Conservation (phyloP, 2,888 invertebrate genomes). For the Tachina lurida region DNA sequence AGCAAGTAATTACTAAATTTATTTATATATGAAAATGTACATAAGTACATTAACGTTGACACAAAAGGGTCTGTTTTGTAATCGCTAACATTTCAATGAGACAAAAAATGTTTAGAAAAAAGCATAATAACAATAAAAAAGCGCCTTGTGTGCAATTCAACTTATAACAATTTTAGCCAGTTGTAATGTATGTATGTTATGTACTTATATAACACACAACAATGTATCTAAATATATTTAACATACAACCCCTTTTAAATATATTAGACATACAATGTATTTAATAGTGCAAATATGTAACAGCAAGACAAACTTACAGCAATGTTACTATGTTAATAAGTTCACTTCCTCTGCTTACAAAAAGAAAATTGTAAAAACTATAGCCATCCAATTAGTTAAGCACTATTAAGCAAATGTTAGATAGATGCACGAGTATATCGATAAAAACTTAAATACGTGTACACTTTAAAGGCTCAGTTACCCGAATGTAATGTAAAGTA, state of each 20-base stretch:
- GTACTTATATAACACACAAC: conserved; percentile 13
- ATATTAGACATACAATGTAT: background rate
- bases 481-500: no score
- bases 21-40: background rate
- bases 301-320: conserved; percentile 9
- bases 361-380: conserved; percentile 3
- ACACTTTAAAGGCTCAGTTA: no score
- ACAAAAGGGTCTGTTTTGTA: background rate
- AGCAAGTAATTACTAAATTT: background rate
- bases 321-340: conserved; percentile 34
- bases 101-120: background rate
- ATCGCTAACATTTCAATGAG: background rate
- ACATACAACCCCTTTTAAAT: conserved; percentile 7
- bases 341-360: conserved; percentile 51
- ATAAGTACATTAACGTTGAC: no score
- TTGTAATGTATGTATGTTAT: background rate
- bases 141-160: conserved; percentile 1
- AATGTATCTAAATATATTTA: conserved; percentile 23
- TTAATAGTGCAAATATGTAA: background rate
- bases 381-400: conserved; percentile 52
- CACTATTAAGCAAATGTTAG: conserved; percentile 11
- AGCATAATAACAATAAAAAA: background rate
- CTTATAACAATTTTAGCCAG: conserved; percentile 22
- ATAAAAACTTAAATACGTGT: background rate
- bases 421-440: background rate